These are phyloP conservation scores for Azemiops feae DNA, from an alignment of 2,113 vertebrate species.

Conservation along the genomic window DNA sequence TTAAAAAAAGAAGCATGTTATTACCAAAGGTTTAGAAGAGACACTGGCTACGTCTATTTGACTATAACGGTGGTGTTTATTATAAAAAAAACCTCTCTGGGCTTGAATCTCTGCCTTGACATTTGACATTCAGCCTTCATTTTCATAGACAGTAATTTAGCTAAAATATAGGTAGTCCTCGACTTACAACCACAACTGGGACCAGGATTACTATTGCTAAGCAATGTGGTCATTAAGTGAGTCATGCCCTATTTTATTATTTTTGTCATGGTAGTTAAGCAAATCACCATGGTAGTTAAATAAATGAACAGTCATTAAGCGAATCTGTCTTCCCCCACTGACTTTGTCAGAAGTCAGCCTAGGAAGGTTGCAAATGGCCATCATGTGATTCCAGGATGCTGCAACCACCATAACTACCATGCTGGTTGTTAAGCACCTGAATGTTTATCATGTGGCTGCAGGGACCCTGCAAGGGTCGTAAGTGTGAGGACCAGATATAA, in stretches of 20 bases:
- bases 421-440: not conserved
- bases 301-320: not conserved
- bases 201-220: not conserved
- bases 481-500: not conserved
- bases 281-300: not conserved
- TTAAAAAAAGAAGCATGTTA: not conserved
- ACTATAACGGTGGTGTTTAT: not conserved
- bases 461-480: not conserved
- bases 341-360: not conserved
- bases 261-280: not conserved
- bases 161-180: not conserved
- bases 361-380: not conserved
- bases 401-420: not conserved
- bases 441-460: not conserved
- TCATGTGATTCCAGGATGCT: not conserved
- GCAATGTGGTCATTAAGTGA: not conserved
- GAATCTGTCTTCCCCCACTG: not conserved
- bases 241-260: not conserved
- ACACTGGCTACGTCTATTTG: not conserved
- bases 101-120: not conserved
- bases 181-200: not conserved
- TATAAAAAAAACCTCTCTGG: conserved; percentile 15
- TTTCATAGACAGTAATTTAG: not conserved
- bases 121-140: conserved; percentile 28
- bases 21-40: not conserved